Evolutionary conservation across 2,888 invertebrate genomes (phyloP), one percentile per base, ranked within the genome.

Genomic region (Myopa testacea): DNA sequence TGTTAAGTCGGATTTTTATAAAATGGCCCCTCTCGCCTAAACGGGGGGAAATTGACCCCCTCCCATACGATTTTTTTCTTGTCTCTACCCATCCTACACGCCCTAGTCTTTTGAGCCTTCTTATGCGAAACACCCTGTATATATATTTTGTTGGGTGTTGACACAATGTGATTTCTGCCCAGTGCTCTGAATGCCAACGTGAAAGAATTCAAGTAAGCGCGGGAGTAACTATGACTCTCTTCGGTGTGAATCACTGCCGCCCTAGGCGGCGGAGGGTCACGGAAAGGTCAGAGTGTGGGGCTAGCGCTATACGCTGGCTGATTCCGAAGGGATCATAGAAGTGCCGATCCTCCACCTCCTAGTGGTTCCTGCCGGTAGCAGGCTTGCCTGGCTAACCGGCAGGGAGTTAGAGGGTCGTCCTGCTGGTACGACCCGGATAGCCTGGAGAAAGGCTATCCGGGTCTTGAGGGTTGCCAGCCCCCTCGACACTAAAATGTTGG

Each of bases 121-220:
- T n/a, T n/a, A n/a, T n/a, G n/a, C n/a, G n/a, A n/a, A n/a, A n/a
- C n/a, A n/a, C n/a, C n/a, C n/a, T n/a, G n/a, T n/a, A n/a, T n/a
- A n/a, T n/a, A n/a, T n/a, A n/a, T n/a, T n/a, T n/a, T n/a, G n/a
- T n/a, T n/a, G 72, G 72, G 67, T 55, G 40, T 62, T 77, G 77
- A 77, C 71, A 72, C 77, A 72, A 77, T 77, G 72, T 77, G 77
- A 77, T 77, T 77, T 77, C 77, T 77, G 77, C 72, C 77, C 77
- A 77, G 72, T 77, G 65, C 77, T 77, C 77, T 77, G 77, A 77
- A 72, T 77, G 72, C 71, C 77, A 77, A 62, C n/a, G 62, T 62
- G 62, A 62, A 62, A 19, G n/a, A 62, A 62, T 62, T 62, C 62
- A 62, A n/a, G n/a, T n/a, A n/a, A n/a, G n/a, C n/a, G n/a, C n/a